Conservation (phyloP, 2,113 vertebrate genomes). For the Barbus barbus region DNA sequence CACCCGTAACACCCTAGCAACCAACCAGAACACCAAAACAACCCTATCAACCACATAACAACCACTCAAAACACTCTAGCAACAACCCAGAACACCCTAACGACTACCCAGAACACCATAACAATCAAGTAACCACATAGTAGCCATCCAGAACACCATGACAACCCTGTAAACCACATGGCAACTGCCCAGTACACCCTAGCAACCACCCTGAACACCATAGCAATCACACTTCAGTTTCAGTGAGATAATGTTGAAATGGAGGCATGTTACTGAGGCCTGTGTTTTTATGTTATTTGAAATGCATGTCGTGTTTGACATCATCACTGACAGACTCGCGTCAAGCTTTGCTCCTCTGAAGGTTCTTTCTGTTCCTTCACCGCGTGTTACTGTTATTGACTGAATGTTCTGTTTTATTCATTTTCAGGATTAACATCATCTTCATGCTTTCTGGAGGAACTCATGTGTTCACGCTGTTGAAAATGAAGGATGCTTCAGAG, state of each 20-base stretch:
- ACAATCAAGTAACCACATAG: too few species aligned
- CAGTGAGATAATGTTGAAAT: not conserved
- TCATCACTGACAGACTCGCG: not conserved
- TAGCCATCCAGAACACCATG: too few species aligned
- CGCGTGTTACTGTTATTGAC: not conserved
- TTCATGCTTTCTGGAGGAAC: constrained; percentile 29
- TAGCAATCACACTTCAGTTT: not conserved
- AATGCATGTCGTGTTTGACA: constrained; percentile 4
- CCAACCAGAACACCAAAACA: too few species aligned
- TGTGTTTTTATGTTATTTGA: not conserved
- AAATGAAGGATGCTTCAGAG: constrained; percentile 39
- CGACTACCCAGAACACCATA: not conserved
- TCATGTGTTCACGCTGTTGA: constrained; percentile 33
- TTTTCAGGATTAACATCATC: constrained; percentile 51
- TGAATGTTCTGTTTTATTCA: not conserved
- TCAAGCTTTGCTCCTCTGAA: not conserved
- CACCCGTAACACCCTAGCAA: too few species aligned
- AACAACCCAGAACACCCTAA: not conserved
- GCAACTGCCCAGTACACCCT: too few species aligned
- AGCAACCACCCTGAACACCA: too few species aligned
- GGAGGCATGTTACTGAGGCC: not conserved
- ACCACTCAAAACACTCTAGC: too few species aligned
- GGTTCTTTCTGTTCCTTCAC: not conserved
- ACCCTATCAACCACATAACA: too few species aligned
- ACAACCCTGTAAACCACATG: too few species aligned